Evolutionary conservation across 1,140 invertebrate genomes (phyloP).

Genomic region (Drosophila orena): DNA sequence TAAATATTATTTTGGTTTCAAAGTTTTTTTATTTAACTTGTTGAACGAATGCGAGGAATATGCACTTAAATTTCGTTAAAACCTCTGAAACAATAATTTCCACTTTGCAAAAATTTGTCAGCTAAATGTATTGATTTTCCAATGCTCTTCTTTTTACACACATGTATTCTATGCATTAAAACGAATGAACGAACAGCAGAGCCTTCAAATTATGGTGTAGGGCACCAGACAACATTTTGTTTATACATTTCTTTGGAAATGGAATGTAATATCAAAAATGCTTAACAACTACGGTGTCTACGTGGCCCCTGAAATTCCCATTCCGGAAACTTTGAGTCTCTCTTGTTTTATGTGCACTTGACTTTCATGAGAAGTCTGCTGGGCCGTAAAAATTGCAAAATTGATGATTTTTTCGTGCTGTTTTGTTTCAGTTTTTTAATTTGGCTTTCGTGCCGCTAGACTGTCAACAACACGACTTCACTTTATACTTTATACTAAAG

Average conservation of each 20-base stretch:
- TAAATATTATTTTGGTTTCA: not conserved
- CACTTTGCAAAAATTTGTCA: no score
- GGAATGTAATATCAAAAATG: slow-evolving; percentile 11
- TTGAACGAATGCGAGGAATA: no score
- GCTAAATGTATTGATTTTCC: not conserved
- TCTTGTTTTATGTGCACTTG: slow-evolving; percentile 72
- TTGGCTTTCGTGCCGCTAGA: slow-evolving; percentile 38
- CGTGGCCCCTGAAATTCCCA: slow-evolving; percentile 10
- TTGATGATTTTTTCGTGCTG: slow-evolving; percentile 45
- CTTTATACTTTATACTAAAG: no score
- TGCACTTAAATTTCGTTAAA: not conserved
- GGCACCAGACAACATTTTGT: slow-evolving; percentile 48
- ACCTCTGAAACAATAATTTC: not conserved
- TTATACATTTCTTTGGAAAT: slow-evolving; percentile 19
- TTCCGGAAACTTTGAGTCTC: slow-evolving; percentile 5
- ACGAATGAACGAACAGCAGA: slow-evolving; percentile 14
- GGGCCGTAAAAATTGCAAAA: slow-evolving; percentile 75
- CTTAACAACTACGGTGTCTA: slow-evolving; percentile 32
- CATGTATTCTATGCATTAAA: slow-evolving; percentile 5
- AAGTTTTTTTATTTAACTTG: not conserved
- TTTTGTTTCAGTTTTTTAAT: slow-evolving; percentile 26
- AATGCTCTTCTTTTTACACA: not conserved
- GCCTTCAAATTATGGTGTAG: slow-evolving; percentile 26
- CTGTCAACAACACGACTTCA: not conserved
- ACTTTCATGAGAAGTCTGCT: slow-evolving; percentile 48